Conservation (phyloP, 2,797 vertebrate species). For the Hirundo rustica region DNA sequence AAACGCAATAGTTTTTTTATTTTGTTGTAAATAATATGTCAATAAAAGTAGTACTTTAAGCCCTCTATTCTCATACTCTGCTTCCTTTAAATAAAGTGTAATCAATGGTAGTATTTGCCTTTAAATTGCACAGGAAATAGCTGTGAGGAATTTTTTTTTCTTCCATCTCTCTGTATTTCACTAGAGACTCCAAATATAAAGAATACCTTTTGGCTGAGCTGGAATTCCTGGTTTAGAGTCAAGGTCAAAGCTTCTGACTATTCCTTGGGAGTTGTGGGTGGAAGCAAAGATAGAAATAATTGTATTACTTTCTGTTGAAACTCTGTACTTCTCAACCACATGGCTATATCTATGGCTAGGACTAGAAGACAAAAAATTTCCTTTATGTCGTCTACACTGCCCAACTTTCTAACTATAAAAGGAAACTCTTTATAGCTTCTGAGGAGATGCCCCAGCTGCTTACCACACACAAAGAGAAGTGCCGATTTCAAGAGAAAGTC, state of each 20-base stretch:
- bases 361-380: neutral
- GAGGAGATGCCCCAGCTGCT: neutral
- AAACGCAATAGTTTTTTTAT: neutral
- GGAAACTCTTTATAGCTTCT: neutral
- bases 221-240: slow-evolving; percentile 7
- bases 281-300: slow-evolving; percentile 28
- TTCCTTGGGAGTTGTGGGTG: slow-evolving; percentile 18
- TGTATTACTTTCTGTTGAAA: neutral
- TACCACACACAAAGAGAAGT: neutral
- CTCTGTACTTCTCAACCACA: neutral
- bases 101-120: neutral
- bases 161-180: slow-evolving; percentile 27
- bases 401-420: neutral
- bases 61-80: neutral
- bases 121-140: slow-evolving; percentile 37
- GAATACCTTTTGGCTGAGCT: slow-evolving; percentile 40
- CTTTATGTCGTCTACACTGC: neutral
- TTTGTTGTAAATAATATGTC: neutral
- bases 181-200: slow-evolving; percentile 12
- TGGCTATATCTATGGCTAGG: neutral
- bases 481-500: neutral
- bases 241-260: slow-evolving; percentile 9
- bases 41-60: neutral
- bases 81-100: neutral
- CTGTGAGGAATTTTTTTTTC: neutral